These are phyloP conservation scores for Frankliniella fusca DNA, from an alignment of 2,888 invertebrate species.

Conservation along the genomic window DNA sequence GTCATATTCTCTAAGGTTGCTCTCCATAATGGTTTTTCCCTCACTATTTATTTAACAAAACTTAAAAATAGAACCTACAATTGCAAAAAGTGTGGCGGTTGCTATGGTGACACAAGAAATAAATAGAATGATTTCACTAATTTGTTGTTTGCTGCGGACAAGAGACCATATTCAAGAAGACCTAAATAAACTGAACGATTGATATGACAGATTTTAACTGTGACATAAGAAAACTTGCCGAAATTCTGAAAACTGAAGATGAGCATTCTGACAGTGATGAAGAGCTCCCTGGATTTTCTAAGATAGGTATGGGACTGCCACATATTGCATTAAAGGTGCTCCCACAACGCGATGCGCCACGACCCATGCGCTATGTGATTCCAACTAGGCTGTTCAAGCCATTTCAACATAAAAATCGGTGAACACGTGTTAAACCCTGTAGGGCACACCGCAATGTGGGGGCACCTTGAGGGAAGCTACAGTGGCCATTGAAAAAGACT, in stretches of 20 bases:
- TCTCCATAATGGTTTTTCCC: too few species aligned
- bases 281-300: constrained; percentile 40
- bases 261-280: constrained; percentile 44
- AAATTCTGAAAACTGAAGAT: constrained; percentile 44
- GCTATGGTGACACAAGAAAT: not conserved
- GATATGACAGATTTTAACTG: constrained; percentile 35
- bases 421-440: too few species aligned
- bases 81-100: not conserved
- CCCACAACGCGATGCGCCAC: too few species aligned
- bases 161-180: too few species aligned
- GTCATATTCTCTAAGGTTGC: too few species aligned
- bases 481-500: not conserved
- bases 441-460: too few species aligned
- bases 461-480: too few species aligned
- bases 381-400: too few species aligned
- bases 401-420: too few species aligned
- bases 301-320: constrained; percentile 36
- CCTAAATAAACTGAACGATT: not conserved
- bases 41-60: too few species aligned
- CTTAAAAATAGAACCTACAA: too few species aligned
- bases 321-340: constrained; percentile 7
- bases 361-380: too few species aligned
- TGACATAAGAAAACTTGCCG: constrained; percentile 45
- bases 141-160: not conserved
- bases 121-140: not conserved